These are phyloP conservation scores for Octopus bimaculoides DNA, from an alignment of 1,140 invertebrate species.

Conservation along the genomic window DNA sequence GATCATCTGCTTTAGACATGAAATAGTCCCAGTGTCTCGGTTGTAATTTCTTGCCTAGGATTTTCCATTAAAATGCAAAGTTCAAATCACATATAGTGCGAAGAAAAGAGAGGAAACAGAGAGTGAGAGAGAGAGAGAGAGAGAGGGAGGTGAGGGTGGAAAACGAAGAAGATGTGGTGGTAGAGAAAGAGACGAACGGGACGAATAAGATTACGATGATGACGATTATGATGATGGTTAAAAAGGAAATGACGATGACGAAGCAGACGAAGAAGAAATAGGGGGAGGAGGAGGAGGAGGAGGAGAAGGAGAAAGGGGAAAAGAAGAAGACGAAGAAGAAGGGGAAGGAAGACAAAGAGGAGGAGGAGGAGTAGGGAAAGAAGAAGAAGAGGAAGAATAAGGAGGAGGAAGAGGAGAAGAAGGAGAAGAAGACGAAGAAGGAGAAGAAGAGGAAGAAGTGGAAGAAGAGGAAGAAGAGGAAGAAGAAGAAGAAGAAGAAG, in stretches of 20 bases:
- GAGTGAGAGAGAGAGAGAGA: constrained; percentile 2
- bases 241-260: background rate
- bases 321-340: background rate
- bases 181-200: background rate
- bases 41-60: background rate
- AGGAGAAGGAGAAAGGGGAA: background rate
- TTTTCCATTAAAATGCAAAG: background rate
- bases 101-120: background rate
- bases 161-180: background rate
- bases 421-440: background rate
- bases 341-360: background rate
- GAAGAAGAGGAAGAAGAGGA: background rate
- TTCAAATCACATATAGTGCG: background rate
- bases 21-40: background rate
- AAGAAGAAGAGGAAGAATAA: background rate
- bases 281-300: background rate
- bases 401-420: background rate
- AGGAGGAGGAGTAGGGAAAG: too few relatives aligned
- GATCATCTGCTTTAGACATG: background rate
- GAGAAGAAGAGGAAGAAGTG: background rate
- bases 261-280: background rate
- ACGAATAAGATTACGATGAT: background rate
- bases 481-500: background rate
- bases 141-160: background rate
- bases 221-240: too few relatives aligned